These are phyloP conservation scores for Stratiolaelaps scimitus DNA, from an alignment of 1,140 invertebrate species.

Conservation along the genomic window DNA sequence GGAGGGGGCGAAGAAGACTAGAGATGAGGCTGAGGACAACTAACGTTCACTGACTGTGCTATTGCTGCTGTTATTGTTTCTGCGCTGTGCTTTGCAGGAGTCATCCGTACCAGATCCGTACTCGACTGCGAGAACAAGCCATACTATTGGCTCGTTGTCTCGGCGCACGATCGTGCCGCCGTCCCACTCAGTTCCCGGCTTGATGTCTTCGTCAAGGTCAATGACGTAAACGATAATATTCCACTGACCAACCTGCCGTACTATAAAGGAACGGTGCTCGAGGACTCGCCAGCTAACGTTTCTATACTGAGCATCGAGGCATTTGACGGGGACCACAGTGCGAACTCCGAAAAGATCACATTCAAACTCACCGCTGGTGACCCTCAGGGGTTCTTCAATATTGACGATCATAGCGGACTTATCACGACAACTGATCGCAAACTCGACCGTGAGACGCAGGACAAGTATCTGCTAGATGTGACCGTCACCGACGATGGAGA, in stretches of 20 bases:
- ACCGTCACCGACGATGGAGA: constrained; percentile 34
- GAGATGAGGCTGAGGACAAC: too few relatives aligned
- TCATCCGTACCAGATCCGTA: constrained; percentile 62
- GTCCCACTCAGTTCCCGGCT: constrained; percentile 67
- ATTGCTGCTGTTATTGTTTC: constrained; percentile 32
- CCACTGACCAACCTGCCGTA: constrained; percentile 71
- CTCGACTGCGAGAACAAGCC: constrained; percentile 73
- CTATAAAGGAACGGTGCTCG: constrained; percentile 65
- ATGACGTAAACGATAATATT: constrained; percentile 84
- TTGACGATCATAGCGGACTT: constrained; percentile 55
- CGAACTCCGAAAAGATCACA: constrained; percentile 46
- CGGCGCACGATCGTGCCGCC: constrained; percentile 74
- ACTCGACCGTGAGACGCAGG: constrained; percentile 38
- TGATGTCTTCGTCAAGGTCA: constrained; percentile 73
- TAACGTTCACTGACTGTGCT: too few relatives aligned
- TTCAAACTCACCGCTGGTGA: constrained; percentile 78
- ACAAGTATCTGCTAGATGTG: constrained; percentile 40
- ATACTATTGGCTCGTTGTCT: constrained; percentile 84
- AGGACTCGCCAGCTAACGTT: constrained; percentile 63
- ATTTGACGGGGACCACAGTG: constrained; percentile 48
- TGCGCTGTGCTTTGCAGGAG: constrained; percentile 50
- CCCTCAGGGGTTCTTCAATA: constrained; percentile 73
- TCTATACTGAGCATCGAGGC: constrained; percentile 62
- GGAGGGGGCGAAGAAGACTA: too few relatives aligned
- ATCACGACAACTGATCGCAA: constrained; percentile 37